A percentile compares a stretch with the other conserved stretches of the same genome.
Evolutionary conservation across 2,113 vertebrate genomes (phyloP).

Genomic region (Empidonax alnorum): DNA sequence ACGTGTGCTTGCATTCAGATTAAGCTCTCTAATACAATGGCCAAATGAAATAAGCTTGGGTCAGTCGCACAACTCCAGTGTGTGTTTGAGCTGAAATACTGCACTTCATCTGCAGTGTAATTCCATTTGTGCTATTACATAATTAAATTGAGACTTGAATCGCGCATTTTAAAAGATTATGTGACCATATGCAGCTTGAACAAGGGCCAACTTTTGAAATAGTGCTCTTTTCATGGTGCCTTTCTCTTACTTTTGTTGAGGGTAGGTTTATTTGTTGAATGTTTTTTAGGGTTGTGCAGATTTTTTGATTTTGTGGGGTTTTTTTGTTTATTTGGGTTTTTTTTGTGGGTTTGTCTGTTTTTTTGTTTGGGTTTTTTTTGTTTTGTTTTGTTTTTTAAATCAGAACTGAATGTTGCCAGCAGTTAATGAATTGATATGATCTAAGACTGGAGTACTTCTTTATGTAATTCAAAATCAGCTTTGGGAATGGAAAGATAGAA

Average conservation of each 20-base stretch:
- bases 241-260: constrained; percentile 73
- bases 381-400: constrained; percentile 49
- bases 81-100: constrained; percentile 75
- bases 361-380: not conserved
- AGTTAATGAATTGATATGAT: constrained; percentile 85
- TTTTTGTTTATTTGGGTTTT: not conserved
- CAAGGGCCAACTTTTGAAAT: constrained; percentile 84
- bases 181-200: constrained; percentile 96
- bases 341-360: not conserved
- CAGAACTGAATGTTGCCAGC: constrained; percentile 76
- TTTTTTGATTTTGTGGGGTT: rapidly evolving
- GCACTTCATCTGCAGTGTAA: constrained; percentile 89
- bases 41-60: constrained; percentile 76
- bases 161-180: constrained; percentile 95
- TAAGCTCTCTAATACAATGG: constrained; percentile 69
- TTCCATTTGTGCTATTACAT: constrained; percentile 95
- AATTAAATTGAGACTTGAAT: constrained; percentile 95
- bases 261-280: not conserved
- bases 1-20: constrained; percentile 12
- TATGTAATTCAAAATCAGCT: constrained; percentile 77
- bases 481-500: not conserved
- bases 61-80: constrained; percentile 68
- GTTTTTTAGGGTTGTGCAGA: not conserved
- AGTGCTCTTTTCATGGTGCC: constrained; percentile 76
- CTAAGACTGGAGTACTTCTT: constrained; percentile 72